phyloP scores from a whole-genome alignment of 2,113 vertebrate genomes.

The Vicugna pacos region DNA sequence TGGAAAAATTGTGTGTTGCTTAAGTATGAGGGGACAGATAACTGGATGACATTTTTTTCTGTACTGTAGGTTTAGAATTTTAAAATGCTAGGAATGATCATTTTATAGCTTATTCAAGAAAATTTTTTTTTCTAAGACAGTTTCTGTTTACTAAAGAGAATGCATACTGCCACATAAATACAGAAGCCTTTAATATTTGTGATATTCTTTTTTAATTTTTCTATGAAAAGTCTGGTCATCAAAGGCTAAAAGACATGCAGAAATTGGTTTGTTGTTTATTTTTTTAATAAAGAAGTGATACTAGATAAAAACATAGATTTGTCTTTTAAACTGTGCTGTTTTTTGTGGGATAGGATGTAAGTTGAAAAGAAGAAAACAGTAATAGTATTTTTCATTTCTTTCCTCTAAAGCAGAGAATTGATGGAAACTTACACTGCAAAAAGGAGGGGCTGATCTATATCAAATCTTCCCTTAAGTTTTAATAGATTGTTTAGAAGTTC shows the following conservation, averaged over 20 bases:
- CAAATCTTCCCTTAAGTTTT: slow-evolving; percentile 22
- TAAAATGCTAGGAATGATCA: not conserved
- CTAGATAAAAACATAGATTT: slow-evolving; percentile 11
- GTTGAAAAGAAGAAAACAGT: not conserved
- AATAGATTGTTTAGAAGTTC: not conserved
- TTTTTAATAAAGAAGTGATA: not conserved
- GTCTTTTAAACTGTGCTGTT: slow-evolving; percentile 19
- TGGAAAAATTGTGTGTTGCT: not conserved
- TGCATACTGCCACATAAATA: not conserved
- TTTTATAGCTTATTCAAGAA: slow-evolving; percentile 48
- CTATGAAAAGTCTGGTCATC: not conserved
- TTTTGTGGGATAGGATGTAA: not conserved
- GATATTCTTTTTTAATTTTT: not conserved
- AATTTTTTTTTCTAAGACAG: slow-evolving; percentile 17
- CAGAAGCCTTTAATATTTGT: not conserved
- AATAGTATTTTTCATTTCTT: slow-evolving; percentile 43
- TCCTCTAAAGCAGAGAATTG: not conserved
- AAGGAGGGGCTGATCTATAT: not conserved
- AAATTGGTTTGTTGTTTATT: not conserved
- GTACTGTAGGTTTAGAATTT: not conserved
- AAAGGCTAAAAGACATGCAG: not conserved
- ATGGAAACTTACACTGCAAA: not conserved
- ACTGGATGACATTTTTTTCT: not conserved
- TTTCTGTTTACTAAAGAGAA: slow-evolving; percentile 21
- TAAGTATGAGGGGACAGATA: not conserved